phyloP scores from a whole-genome alignment of 2,113 vertebrate species.

The Saccopteryx leptura region DNA sequence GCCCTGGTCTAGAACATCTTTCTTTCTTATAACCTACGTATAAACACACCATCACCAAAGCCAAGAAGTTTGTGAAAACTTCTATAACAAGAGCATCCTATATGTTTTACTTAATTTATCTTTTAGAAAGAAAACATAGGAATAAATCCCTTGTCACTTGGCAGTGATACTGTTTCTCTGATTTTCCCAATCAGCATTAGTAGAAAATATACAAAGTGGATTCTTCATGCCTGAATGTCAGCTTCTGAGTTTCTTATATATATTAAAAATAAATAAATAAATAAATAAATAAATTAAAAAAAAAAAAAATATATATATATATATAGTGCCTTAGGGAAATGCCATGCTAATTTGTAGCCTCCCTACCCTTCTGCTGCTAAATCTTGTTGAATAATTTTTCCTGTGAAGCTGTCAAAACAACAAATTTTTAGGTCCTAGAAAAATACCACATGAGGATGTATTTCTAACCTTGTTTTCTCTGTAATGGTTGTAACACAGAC shows the following conservation, averaged over 20 bases:
- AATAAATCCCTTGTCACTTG: background rate
- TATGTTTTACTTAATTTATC: background rate
- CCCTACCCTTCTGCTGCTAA: conserved; percentile 36
- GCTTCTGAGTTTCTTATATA: background rate
- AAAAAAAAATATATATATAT: too few species aligned
- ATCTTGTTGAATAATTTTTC: conserved; percentile 65
- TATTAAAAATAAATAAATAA: too few species aligned
- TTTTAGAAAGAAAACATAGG: background rate
- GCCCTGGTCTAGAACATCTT: background rate
- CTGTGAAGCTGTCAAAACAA: conserved; percentile 60
- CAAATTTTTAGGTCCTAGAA: conserved; percentile 70
- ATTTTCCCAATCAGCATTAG: background rate
- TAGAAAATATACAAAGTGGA: background rate
- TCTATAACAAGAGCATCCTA: background rate
- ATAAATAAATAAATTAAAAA: too few species aligned
- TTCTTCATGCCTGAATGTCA: background rate
- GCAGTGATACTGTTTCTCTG: background rate
- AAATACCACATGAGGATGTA: conserved; percentile 73
- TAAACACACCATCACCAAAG: background rate
- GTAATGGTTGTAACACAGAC: conserved; percentile 79
- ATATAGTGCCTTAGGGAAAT: background rate
- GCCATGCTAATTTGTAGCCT: conserved; percentile 56
- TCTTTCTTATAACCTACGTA: background rate
- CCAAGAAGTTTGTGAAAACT: background rate
- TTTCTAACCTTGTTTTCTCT: conserved; percentile 81